Evolutionary conservation across 2,113 vertebrate genomes (phyloP).

Genomic region (Myocastor coypus): DNA sequence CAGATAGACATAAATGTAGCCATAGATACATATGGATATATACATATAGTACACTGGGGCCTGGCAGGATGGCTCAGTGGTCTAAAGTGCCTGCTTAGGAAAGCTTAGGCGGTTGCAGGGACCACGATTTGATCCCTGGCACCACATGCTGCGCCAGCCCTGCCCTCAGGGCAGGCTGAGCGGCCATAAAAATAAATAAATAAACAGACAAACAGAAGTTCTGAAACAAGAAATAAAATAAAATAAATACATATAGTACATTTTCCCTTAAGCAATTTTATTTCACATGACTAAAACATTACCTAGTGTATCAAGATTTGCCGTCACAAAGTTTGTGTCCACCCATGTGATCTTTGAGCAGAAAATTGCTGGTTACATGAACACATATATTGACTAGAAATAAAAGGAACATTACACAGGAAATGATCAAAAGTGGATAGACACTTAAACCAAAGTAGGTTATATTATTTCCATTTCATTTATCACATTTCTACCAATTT

Average conservation of each 20-base stretch:
- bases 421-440: slow-evolving; percentile 48
- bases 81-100: no score
- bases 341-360: slow-evolving; percentile 7
- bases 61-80: no score
- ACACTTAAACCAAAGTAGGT: background rate
- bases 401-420: slow-evolving; percentile 45
- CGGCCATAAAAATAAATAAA: no score
- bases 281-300: background rate
- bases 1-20: no score
- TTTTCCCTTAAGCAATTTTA: background rate
- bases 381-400: slow-evolving; percentile 26
- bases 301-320: background rate
- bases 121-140: no score
- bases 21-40: no score
- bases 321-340: background rate
- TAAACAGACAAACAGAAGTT: no score
- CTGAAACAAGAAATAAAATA: no score
- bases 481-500: background rate
- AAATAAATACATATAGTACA: background rate
- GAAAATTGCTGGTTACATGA: background rate
- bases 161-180: no score
- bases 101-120: no score
- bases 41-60: no score
- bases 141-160: no score
- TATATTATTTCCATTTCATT: slow-evolving; percentile 37